These are phyloP conservation scores for Orchesellides sinensis DNA, from an alignment of 2,888 invertebrate species.

Conservation along the genomic window DNA sequence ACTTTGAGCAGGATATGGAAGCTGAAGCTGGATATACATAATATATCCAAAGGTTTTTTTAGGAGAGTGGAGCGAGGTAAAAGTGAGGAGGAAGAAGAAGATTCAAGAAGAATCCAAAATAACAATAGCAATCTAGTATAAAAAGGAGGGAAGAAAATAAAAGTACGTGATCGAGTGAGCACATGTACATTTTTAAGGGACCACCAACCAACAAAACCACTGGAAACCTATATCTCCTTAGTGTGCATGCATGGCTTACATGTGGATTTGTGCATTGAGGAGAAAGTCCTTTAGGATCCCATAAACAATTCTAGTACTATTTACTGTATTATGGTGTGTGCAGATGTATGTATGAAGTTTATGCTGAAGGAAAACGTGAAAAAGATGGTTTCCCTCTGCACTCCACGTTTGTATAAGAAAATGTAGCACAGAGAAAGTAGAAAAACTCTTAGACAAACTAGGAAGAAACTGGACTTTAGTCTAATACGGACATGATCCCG, in stretches of 20 bases:
- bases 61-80: too few relatives aligned
- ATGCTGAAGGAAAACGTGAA: neutral
- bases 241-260: neutral
- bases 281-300: neutral
- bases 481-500: constrained; percentile 18
- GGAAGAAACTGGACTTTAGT: neutral
- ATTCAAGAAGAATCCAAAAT: constrained; percentile 3
- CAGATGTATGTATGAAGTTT: neutral
- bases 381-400: neutral
- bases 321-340: neutral
- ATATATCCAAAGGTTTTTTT: too few relatives aligned
- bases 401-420: neutral
- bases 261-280: too few relatives aligned
- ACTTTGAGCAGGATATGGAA: neutral
- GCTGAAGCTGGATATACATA: too few relatives aligned
- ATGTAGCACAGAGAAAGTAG: neutral
- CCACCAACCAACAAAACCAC: neutral
- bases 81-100: neutral
- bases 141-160: neutral
- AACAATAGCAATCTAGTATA: constrained; percentile 24
- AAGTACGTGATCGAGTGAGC: constrained; percentile 25
- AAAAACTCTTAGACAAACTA: neutral
- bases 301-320: neutral
- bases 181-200: neutral
- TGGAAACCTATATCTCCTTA: neutral